Evolutionary conservation across 1,140 invertebrate genomes (phyloP), one percentile per base, ranked within the genome.

Genomic region (Eupeodes corollae): DNA sequence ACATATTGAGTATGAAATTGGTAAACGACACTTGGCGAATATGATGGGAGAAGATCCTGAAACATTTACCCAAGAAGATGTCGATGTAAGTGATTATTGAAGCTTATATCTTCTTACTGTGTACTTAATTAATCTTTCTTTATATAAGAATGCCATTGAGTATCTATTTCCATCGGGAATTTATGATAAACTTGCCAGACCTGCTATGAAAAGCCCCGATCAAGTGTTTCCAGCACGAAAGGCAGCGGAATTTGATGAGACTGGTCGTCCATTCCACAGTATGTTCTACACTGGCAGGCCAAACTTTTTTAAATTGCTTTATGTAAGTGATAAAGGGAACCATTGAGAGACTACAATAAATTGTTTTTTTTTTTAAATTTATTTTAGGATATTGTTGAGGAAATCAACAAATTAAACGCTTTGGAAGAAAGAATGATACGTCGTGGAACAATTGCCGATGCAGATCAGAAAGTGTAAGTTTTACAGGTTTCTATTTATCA

Each of bases 31-130:
- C 74, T 76, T 99, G 45, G 95, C 95, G 6, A 98, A 98, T 68
- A 98, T 99, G 78, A 99, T 99, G 95, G 92, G 93, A 3, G 79
- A 83, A 68, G 83, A 97, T 75, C 79, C 83, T 1, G 83, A 90
- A 53, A 81, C 75, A 10, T 89, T 98, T 65, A 87, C 86, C 0
- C 86, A 96, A 69, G 75, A 82, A 53, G 85, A 96, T 67, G 77
- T 97, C 13, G 78, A 96, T 75, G 88, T 91, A 75, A 74, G 67
- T 67, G 44, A 35, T 2, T n/a, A 2, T 16, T 47, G 10, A 44
- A 10, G n/a, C n/a, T 14, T 12, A 45, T 47, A 8, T 26, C 8
- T 26, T 26, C 31, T 51, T 34, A 32, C 16, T 41, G n/a, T 42
- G 5, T 14, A 37, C 15, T 37, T 5, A 30, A 40, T 16, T 49